Percentiles rank a stretch among this genome's conserved stretches.
phyloP scores from a whole-genome alignment of 2,888 invertebrate species.

The Andrena chrysosceles region DNA sequence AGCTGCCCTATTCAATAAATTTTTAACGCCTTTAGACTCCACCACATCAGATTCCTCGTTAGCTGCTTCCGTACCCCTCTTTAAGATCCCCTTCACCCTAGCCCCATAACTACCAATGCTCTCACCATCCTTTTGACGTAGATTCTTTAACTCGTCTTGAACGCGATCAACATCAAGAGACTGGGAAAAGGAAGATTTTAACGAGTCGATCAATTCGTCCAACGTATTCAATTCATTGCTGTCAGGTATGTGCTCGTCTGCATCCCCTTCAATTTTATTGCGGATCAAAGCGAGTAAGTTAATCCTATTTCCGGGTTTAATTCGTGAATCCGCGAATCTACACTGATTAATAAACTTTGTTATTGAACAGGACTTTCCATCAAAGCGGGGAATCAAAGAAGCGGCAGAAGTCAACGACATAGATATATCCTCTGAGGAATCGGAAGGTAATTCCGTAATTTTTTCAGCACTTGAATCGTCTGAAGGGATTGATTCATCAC shows the following conservation, averaged over 20 bases:
- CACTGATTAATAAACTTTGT: not conserved
- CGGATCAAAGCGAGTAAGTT: not conserved
- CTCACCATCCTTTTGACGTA: not conserved
- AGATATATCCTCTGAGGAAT: not conserved
- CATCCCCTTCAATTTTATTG: not conserved
- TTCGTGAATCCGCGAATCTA: not conserved
- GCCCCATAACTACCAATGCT: not conserved
- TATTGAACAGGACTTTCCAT: constrained; percentile 2
- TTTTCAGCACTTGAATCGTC: not conserved
- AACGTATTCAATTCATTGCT: not conserved
- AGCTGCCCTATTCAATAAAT: not conserved
- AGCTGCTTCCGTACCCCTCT: not conserved
- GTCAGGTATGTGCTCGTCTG: not conserved
- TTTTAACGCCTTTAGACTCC: not conserved
- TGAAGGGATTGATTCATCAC: not conserved
- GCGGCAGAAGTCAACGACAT: not conserved
- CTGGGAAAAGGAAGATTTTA: not conserved
- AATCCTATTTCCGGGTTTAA: not conserved
- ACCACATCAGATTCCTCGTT: not conserved
- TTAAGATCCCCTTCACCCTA: not conserved
- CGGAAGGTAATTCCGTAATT: not conserved
- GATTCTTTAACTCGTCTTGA: not conserved
- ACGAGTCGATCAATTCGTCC: not conserved
- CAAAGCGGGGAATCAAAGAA: not conserved
- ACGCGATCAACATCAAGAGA: not conserved